These are phyloP conservation scores for Clostera curtula DNA, from an alignment of 2,888 invertebrate species.

Conservation along the genomic window DNA sequence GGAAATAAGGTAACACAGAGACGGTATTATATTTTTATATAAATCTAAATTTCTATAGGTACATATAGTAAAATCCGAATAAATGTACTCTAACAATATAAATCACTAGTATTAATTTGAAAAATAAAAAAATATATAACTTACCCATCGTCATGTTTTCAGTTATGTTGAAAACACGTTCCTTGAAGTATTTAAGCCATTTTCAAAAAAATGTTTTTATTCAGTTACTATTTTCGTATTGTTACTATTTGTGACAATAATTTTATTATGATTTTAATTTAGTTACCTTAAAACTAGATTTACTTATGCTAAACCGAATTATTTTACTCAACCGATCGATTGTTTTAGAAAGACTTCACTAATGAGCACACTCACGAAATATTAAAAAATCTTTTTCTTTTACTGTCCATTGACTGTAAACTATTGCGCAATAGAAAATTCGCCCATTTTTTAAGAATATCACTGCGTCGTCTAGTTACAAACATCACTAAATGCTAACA, in stretches of 20 bases:
- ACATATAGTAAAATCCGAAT: too few species aligned
- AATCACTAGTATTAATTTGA: too few species aligned
- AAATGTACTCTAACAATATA: too few species aligned
- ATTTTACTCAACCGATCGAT: slow-evolving; percentile 28
- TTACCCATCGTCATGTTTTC: slow-evolving; percentile 56
- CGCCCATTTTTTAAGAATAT: slow-evolving; percentile 26
- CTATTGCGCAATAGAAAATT: slow-evolving; percentile 18
- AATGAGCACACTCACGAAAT: slow-evolving; percentile 12
- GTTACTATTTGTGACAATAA: too few species aligned
- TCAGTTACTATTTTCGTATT: slow-evolving; percentile 17
- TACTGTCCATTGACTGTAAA: slow-evolving; percentile 16
- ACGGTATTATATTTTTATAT: too few species aligned
- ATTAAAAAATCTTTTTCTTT: slow-evolving; percentile 7
- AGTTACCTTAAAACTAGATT: too few species aligned
- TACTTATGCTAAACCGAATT: too few species aligned
- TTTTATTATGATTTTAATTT: too few species aligned
- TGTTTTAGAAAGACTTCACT: slow-evolving; percentile 14
- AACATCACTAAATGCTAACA: slow-evolving; percentile 44
- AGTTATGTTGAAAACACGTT: slow-evolving; percentile 5
- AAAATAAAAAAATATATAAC: slow-evolving; percentile 21
- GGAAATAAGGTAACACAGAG: too few species aligned
- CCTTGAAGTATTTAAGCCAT: slow-evolving; percentile 7
- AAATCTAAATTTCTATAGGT: too few species aligned
- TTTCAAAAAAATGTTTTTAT: slow-evolving; percentile 8
- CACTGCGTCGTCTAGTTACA: slow-evolving; percentile 34